Base-by-base conservation (phyloP, 2,113 vertebrate species). In the Laticauda laticaudata region DNA sequence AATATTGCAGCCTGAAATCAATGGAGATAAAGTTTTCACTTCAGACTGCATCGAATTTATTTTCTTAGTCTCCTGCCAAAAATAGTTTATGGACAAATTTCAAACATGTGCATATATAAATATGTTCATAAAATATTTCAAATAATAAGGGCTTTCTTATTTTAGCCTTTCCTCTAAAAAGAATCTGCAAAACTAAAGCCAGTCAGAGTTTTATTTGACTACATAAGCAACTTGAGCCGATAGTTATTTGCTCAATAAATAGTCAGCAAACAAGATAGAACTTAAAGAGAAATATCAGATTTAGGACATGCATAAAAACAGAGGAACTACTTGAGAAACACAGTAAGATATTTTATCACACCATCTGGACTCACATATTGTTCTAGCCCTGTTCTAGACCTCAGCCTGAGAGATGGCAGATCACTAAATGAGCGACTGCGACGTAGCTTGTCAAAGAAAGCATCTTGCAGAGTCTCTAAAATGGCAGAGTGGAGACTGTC, bases 371-470 rank as follows among this genome's bases (percentile, higher is more conserved):
- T 99, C 99, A 99, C 99, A 97, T 99, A 99, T 94, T 98, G 98
- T 98, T 99, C 98, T 98, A 98, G 98, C 97, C 98, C 98, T 98
- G 98, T 98, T 97, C 97, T 98, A 96, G 99, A 98, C 96, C 98
- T 98, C 96, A 98, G 98, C 97, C 98, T 98, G 94, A 99, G 98
- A 61, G 98, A 99, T 96, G 99, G 98, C 98, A 99, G 98, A 97
- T 99, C 99, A 95, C 99, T 98, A 97, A 99, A 98, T 92, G 99
- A 99, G 97, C 98, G 98, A 98, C 98, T 99, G 97, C 98, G 98
- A 94, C 98, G 98, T 95, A 99, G 97, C 97, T 98, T 99, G 98
- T 99, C 99, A 97, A 99, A 98, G 97, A 99, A 98, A 96, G 98
- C 97, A 96, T 99, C 98, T 95, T 98, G 98, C 95, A 99, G 98